Evolutionary conservation across 1,140 invertebrate genomes (phyloP).

Genomic region (Whitmania pigra): DNA sequence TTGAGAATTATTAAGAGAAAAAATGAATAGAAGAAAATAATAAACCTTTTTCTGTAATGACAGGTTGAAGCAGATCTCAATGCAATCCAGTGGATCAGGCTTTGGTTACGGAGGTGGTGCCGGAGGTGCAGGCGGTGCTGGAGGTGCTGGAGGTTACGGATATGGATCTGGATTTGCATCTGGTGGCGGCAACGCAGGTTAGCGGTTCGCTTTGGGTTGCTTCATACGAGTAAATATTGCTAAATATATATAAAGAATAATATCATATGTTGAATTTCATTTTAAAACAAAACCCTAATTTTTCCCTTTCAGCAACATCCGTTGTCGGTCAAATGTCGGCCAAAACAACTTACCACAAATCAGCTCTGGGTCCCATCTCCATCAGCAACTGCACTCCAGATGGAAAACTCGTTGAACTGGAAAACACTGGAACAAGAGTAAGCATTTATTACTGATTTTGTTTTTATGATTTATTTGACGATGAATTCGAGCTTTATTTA

Average conservation of each 20-base stretch:
- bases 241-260: neutral
- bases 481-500: neutral
- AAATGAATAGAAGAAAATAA: neutral
- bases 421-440: constrained; percentile 20
- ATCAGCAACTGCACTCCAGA: constrained; percentile 16
- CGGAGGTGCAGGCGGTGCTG: neutral
- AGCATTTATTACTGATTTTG: neutral
- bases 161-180: neutral
- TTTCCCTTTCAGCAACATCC: neutral
- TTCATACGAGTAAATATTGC: no score
- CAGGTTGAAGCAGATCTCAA: no score
- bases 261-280: neutral
- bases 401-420: constrained; percentile 19
- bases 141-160: neutral
- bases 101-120: constrained; percentile 1
- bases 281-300: neutral
- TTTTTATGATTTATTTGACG: no score
- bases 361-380: constrained; percentile 14
- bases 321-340: constrained; percentile 20
- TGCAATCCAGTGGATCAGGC: neutral
- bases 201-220: no score
- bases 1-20: neutral
- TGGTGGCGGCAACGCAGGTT: neutral
- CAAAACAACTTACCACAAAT: constrained; percentile 20
- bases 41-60: neutral